These are phyloP conservation scores for Chelonus formosanus DNA, from an alignment of 2,888 invertebrate species.

Conservation along the genomic window DNA sequence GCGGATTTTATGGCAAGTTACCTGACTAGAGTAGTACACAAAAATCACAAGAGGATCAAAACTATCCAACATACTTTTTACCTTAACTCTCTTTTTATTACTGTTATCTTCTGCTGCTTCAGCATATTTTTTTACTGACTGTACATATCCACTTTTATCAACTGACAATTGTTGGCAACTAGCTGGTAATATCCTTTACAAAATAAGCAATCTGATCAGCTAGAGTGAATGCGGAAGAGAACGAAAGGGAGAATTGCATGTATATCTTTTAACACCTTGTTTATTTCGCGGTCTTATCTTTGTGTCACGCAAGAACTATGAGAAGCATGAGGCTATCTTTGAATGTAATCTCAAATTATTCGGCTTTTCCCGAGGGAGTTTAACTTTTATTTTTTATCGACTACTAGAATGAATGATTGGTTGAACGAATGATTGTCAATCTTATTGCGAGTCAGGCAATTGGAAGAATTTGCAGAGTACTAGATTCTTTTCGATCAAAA, in stretches of 20 bases:
- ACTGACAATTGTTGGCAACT: conserved; percentile 4
- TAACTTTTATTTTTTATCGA: conserved; percentile 16
- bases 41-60: neutral
- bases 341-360: conserved; percentile 23
- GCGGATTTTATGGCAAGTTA: conserved; percentile 14
- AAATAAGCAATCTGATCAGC: neutral
- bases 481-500: no score
- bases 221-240: conserved; percentile 20
- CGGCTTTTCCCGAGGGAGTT: conserved; percentile 5
- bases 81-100: no score
- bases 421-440: no score
- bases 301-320: conserved; percentile 24
- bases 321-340: conserved; percentile 13
- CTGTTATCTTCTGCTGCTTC: no score
- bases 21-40: conserved; percentile 10
- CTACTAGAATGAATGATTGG: neutral
- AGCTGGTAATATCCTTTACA: neutral
- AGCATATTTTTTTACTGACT: no score
- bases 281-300: conserved; percentile 21
- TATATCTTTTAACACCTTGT: conserved; percentile 26
- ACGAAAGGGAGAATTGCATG: conserved; percentile 20
- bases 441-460: no score
- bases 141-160: neutral
- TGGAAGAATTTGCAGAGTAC: no score
- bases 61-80: no score